Evolutionary conservation across 2,797 vertebrate genomes (phyloP), one percentile per base, ranked within the genome.

Genomic region (Perodicticus potto): DNA sequence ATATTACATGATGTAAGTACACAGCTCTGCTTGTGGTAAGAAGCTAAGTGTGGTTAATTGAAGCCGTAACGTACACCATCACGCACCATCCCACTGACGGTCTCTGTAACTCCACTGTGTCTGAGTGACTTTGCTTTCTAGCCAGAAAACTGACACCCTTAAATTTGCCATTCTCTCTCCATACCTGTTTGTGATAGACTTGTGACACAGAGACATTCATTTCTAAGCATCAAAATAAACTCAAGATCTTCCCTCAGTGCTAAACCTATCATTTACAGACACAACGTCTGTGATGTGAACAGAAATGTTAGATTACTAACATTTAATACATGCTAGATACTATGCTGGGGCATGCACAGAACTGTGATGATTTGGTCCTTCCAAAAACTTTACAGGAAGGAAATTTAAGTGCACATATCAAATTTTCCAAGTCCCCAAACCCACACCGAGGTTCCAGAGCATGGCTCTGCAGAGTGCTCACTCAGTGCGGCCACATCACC

Each of bases 401-500:
- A 84, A 81, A 72, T 57, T 72, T 70, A 84, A 88, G 20, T 27
- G 55, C 65, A 34, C 2, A 43, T 7, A 59, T 78, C 34, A 53
- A 65, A 37, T 13, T 55, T 67, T 16, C 19, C 67, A 90, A 25
- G 22, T 73, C 82, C 37, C 40, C 77, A 94, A 74, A 72, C 55
- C 77, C 19, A 17, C 0, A 67, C 61, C 20, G n/a, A 73, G 3
- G 13, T n/a, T 40, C 12, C 37, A 8, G 55, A 57, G 27, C 22
- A n/a, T n/a, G 59, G 27, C 61, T 40, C 80, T 40, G 12, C 27
- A 34, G 23, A 16, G 5, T 53, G 93, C 99, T 99, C 98, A 99
- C 99, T 98, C 95, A 99, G 98, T 34, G 98, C 97, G 0, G 96
- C 93, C 97, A 99, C 83, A 67, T 99, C 99, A 0, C 97, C 92